Conservation (phyloP, 1,140 invertebrate species). For the Apocrypta bakeri region DNA sequence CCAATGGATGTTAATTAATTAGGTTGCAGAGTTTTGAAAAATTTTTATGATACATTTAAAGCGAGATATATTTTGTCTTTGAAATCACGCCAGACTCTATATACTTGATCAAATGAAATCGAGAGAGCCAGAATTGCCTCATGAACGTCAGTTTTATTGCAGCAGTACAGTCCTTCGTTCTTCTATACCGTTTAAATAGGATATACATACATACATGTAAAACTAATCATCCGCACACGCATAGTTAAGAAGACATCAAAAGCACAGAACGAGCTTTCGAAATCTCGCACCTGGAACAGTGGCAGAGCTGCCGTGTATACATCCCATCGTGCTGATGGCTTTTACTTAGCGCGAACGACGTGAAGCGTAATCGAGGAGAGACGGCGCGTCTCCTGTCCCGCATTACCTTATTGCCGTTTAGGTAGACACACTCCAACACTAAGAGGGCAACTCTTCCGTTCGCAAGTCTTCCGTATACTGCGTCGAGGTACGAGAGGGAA, state of each 20-base stretch:
- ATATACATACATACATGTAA: too few relatives aligned
- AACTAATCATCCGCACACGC: neutral
- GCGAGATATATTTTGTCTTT: too few relatives aligned
- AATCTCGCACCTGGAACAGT: neutral
- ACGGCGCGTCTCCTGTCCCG: neutral
- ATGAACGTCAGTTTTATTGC: too few relatives aligned
- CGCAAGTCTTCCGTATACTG: neutral
- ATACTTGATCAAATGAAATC: too few relatives aligned
- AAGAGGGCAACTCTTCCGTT: neutral
- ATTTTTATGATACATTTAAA: too few relatives aligned
- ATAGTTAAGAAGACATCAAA: neutral
- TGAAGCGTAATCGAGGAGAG: neutral
- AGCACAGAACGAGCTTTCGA: neutral
- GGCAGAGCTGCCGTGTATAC: neutral
- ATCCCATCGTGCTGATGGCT: slow-evolving; percentile 6
- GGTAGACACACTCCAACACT: neutral
- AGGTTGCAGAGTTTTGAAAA: too few relatives aligned
- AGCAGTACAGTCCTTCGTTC: too few relatives aligned
- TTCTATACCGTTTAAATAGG: too few relatives aligned
- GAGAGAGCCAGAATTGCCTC: too few relatives aligned
- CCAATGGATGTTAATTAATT: too few relatives aligned
- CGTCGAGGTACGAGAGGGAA: neutral
- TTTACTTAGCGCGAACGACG: neutral
- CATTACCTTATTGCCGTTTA: neutral
- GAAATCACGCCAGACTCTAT: too few relatives aligned